Base-by-base conservation (phyloP, 2,797 vertebrate genomes). In the Iguana delicatissima region DNA sequence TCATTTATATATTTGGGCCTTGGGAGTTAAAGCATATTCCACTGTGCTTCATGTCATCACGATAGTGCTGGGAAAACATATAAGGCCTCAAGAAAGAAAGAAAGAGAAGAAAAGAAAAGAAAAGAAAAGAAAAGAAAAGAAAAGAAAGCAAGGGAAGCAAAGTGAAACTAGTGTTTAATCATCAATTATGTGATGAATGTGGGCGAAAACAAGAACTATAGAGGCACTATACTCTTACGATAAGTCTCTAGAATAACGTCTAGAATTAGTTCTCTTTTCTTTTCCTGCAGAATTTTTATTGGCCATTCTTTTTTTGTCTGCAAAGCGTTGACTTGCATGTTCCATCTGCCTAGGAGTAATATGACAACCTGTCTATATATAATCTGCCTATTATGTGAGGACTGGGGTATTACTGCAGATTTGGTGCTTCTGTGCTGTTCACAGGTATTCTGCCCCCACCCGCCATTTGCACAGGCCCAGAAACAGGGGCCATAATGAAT, bases 401-500 rank as follows among this genome's bases (percentile, higher is more conserved):
- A 74, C 92, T 67, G 92, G 88, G 22, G 18, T 26, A 35, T 77
- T 92, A 8, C 80, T 91, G 93, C 83, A 85, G 93, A 88, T 38
- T 82, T 89, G 77, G 59, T 92, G 62, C 89, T 91, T 95, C 92
- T 83, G 91, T 94, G 82, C 91, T 64, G 94, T 93, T 92, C 94
- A 90, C 90, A 95, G 95, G 95, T 96, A 95, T 95, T 94, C 97
- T 95, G 96, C 94, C 93, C 35, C 9, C 62, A 32, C 29, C 55
- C 50, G 9, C 26, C 42, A 38, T 38, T 97, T 97, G 94, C 93
- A 90, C 91, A 97, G 95, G 93, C 95, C 80, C 91, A 89, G 94
- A 93, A 96, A 95, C 85, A 89, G 91, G 93, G 93, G 92, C 94
- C 96, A 89, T 96, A 97, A 97, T 88, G 90, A 97, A 97, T 96